These are phyloP conservation scores for Stegophylla sp. DNA, from an alignment of 2,888 invertebrate genomes.

Conservation along the genomic window DNA sequence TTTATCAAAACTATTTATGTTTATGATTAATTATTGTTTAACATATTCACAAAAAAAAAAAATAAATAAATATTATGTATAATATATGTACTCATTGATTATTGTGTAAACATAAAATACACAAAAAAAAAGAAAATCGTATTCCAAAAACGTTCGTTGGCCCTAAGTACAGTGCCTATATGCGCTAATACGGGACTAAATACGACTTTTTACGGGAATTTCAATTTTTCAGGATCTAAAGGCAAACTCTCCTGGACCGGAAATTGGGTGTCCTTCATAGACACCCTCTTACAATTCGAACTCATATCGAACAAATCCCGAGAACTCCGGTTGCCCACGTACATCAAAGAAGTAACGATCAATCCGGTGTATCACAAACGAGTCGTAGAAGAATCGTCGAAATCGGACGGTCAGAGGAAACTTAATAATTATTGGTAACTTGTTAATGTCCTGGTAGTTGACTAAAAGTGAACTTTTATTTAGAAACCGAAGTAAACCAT, in stretches of 20 bases:
- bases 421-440: neutral
- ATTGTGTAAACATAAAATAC: neutral
- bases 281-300: conserved; percentile 59
- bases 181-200: too few relatives aligned
- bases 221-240: conserved; percentile 51
- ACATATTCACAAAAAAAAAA: neutral
- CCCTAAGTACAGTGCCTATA: too few relatives aligned
- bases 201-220: too few relatives aligned
- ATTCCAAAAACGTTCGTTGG: too few relatives aligned
- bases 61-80: neutral
- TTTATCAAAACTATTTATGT: neutral
- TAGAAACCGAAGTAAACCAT: conserved; percentile 54
- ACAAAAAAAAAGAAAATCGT: too few relatives aligned
- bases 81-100: neutral
- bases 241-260: conserved; percentile 56
- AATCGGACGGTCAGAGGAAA: conserved; percentile 20
- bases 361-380: conserved; percentile 51
- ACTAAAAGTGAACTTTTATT: neutral
- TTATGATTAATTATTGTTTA: too few relatives aligned
- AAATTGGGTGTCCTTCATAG: conserved; percentile 60
- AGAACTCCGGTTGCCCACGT: conserved; percentile 55
- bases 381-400: conserved; percentile 2
- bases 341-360: conserved; percentile 59
- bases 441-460: neutral
- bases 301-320: conserved; percentile 36